Conservation (phyloP, 2,888 invertebrate genomes). For the Callimorpha dominula region DNA sequence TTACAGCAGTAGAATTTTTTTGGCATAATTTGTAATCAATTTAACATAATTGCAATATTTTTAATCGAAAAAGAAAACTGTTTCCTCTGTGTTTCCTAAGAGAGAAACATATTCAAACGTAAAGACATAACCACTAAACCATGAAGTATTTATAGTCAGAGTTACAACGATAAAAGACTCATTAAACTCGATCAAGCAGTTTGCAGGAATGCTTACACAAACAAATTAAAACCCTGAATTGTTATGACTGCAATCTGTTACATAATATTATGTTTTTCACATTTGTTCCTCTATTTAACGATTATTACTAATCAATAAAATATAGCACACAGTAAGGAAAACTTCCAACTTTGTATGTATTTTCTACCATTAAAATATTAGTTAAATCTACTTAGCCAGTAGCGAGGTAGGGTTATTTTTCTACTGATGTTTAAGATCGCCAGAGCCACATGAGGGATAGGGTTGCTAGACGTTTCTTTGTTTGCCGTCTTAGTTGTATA, state of each 20-base stretch:
- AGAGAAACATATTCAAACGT: background rate
- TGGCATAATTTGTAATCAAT: background rate
- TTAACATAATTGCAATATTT: background rate
- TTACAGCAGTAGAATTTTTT: too few relatives aligned
- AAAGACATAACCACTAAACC: slow-evolving; percentile 11
- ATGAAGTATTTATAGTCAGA: slow-evolving; percentile 17
- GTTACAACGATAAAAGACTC: slow-evolving; percentile 20
- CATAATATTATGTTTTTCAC: slow-evolving; percentile 11
- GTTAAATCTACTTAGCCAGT: too few relatives aligned
- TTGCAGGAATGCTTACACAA: slow-evolving; percentile 22
- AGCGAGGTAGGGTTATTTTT: too few relatives aligned
- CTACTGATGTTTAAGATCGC: too few relatives aligned
- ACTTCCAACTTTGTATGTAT: too few relatives aligned
- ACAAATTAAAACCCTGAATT: slow-evolving; percentile 14
- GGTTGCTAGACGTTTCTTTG: too few relatives aligned
- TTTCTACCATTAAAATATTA: too few relatives aligned
- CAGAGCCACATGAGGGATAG: too few relatives aligned
- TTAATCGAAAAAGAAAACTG: background rate
- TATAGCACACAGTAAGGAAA: too few relatives aligned
- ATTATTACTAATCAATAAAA: background rate
- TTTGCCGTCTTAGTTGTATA: too few relatives aligned
- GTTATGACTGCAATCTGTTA: slow-evolving; percentile 15
- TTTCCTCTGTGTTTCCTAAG: background rate
- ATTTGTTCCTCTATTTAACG: background rate
- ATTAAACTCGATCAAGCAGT: slow-evolving; percentile 26